Conservation (phyloP, 1,140 invertebrate species). For the Heliconius nattereri region DNA sequence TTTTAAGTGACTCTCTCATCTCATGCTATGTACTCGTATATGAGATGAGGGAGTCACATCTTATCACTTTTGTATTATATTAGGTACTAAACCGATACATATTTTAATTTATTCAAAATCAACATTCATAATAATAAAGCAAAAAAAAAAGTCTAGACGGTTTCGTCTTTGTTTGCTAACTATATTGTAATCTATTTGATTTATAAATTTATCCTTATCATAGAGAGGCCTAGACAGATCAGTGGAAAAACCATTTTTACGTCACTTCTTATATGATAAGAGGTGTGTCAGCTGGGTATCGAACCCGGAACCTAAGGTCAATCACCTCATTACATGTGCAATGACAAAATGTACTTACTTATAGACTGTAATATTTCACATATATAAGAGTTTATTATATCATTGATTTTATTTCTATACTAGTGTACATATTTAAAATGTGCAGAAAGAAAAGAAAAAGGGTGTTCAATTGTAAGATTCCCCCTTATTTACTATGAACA, state of each 20-base stretch:
- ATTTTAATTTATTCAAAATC: no score
- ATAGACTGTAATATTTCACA: background rate
- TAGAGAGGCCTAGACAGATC: background rate
- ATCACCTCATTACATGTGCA: conserved; percentile 8
- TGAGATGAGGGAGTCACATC: no score
- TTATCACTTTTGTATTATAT: no score
- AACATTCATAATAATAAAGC: no score
- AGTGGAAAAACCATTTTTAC: conserved; percentile 12
- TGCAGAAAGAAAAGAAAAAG: no score
- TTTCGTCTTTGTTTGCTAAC: background rate
- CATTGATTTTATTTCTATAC: background rate
- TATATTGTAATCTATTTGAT: background rate
- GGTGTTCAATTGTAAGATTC: no score
- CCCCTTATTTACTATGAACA: no score
- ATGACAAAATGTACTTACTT: conserved; percentile 5
- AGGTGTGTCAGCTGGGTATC: conserved; percentile 10
- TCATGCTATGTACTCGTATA: no score
- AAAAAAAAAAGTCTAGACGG: background rate
- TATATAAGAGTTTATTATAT: background rate
- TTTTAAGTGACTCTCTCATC: no score
- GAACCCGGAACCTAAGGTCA: conserved; percentile 24
- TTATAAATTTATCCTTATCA: conserved; percentile 5
- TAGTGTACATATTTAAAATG: background rate
- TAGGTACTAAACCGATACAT: no score
- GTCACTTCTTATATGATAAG: conserved; percentile 15